Evolutionary conservation across 1,140 invertebrate genomes (phyloP).

Genomic region (Eufriesea mexicana): DNA sequence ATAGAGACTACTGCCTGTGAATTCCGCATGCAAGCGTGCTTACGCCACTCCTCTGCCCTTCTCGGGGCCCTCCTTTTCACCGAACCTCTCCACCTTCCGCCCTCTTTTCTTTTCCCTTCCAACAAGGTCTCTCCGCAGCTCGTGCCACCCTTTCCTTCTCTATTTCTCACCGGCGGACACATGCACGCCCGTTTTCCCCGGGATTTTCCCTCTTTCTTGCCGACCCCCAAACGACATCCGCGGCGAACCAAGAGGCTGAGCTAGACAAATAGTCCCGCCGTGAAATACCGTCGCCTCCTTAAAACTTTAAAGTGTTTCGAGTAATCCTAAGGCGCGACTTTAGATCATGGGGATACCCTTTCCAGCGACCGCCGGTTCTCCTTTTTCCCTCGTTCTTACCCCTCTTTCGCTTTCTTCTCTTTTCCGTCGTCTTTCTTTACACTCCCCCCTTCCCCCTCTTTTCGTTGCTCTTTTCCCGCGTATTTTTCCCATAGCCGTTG

Average conservation of each 20-base stretch:
- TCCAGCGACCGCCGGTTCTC: too few species aligned
- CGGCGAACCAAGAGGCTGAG: slow-evolving; percentile 71
- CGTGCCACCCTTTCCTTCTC: background rate
- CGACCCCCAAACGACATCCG: slow-evolving; percentile 32
- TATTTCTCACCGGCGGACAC: slow-evolving; percentile 21
- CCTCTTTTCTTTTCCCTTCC: background rate
- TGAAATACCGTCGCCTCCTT: slow-evolving; percentile 76
- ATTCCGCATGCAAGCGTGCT: slow-evolving; percentile 68
- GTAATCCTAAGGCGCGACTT: slow-evolving; percentile 69
- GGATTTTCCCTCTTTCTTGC: slow-evolving; percentile 35
- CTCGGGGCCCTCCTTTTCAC: background rate
- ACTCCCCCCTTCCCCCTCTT: too few species aligned
- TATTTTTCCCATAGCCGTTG: background rate
- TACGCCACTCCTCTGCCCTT: slow-evolving; percentile 46
- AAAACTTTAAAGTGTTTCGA: slow-evolving; percentile 74
- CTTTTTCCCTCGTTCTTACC: background rate
- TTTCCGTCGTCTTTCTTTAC: background rate
- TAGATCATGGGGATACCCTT: slow-evolving; percentile 53
- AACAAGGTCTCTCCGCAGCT: background rate
- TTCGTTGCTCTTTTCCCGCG: background rate
- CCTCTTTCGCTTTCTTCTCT: background rate
- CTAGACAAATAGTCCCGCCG: slow-evolving; percentile 77
- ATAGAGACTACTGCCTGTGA: slow-evolving; percentile 71
- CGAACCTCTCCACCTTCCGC: slow-evolving; percentile 32
- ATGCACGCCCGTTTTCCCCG: slow-evolving; percentile 28